Base-by-base conservation (phyloP, 2,888 invertebrate genomes). In the Agapostemon virescens region DNA sequence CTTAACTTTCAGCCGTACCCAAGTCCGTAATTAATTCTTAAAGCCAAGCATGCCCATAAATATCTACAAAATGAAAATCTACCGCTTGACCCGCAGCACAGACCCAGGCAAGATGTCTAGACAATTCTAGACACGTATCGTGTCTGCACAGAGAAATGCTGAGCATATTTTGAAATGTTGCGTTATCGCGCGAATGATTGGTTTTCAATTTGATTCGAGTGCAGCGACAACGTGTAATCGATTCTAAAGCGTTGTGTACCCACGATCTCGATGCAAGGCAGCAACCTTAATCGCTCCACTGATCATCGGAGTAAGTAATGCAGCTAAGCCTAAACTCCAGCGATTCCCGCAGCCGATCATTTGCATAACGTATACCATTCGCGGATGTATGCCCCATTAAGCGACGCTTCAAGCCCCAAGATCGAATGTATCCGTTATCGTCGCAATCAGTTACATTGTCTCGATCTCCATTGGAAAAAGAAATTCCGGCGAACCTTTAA, bases 291-390 rank as follows among this genome's bases (percentile, higher is more conserved):
- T 33, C 30, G 33, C 9, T 61, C 30, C 26, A 26, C 20, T 20
- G 61, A 61, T 30, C 33, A 11, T 61, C 33, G 33, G 33, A 61
- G 11, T 33, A 61, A 33, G 20, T 30, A 20, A 61, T 61, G 61
- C 61, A 20, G 61, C 61, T 17, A 61, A 61, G 61, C 61, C 61
- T 61, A 61, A 61, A 33, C 61, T 61, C 61, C 33, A 9, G 58
- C 58, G 9, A 7, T 58, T 58, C 58, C 58, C 30, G 30, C 9
- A 61, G 11, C 9, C 30, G 30, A 30, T 20, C 20, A 61, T 61
- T 61, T 61, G 61, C 61, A 61, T 33, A 61, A 61, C 61, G 33
- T 33, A 61, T 36, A 13, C 49, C 20, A 61, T 61, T 33, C 30
- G 61, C 33, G 20, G 61, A 20, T 61, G 33, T 61, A 61, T 33